A percentile compares a stretch with the other conserved stretches of the same genome.
Conservation (phyloP, 2,113 vertebrate species). For the Puntigrus tetrazona region DNA sequence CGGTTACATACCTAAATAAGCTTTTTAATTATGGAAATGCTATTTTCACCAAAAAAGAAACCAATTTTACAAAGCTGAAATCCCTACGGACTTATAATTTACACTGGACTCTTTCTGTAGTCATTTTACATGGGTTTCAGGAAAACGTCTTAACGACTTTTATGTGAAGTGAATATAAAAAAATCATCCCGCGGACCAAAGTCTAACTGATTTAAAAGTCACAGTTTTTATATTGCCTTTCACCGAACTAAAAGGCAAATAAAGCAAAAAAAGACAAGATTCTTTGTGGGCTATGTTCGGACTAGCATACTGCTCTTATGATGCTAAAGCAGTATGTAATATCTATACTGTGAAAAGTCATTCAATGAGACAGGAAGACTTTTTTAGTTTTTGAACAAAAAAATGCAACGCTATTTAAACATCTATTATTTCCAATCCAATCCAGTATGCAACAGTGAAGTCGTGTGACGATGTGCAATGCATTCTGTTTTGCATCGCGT, state of each 20-base stretch:
- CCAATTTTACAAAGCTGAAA: slow-evolving; percentile 16
- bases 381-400: background rate
- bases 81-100: background rate
- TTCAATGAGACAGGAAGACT: background rate
- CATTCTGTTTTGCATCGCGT: background rate
- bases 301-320: background rate
- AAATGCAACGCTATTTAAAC: background rate
- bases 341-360: background rate
- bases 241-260: background rate
- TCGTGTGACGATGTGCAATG: background rate
- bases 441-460: background rate
- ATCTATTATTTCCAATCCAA: background rate
- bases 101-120: slow-evolving; percentile 13
- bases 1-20: background rate
- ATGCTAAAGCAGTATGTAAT: background rate
- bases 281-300: background rate
- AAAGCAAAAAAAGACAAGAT: background rate
- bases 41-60: background rate
- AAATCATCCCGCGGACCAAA: background rate
- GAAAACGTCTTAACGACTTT: background rate
- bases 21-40: background rate
- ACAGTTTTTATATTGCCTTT: background rate
- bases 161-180: background rate
- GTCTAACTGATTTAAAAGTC: background rate
- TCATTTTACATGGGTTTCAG: background rate